Evolutionary conservation across 2,113 vertebrate species (phyloP), one percentile per base, ranked within the genome.

Genomic region (Dendropsophus ebraccatus): DNA sequence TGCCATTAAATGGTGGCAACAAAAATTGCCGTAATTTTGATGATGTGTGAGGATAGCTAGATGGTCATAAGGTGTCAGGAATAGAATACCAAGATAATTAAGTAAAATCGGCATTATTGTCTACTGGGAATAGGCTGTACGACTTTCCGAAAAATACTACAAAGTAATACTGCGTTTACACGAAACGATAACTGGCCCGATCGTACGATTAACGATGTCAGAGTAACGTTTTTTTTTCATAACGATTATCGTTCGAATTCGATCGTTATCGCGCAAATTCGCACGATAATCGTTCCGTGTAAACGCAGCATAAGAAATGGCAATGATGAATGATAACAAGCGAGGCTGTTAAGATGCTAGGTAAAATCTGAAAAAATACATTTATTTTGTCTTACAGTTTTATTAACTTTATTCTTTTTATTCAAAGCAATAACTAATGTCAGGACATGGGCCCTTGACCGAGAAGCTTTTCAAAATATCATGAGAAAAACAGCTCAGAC

Each of bases 391-490:
- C n/a, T 30, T 30, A 13, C 5, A 47, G n/a, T n/a, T n/a, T 14
- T 11, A 75, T 75, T 74, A 41, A 47, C 49, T 52, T 9, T 47
- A 28, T n/a, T n/a, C 0, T n/a, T 80, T 25, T 78, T 92, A 89
- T 80, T 77, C 88, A 16, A 94, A 99, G 97, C 96, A 77, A 92
- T 94, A 89, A 96, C 94, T 89, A 91, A 91, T 81, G 96, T 96
- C 88, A 95, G 93, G 91, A 96, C 96, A 6, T 99, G 97, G 97
- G 96, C 95, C 56, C 85, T 99, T 80, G 97, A 99, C 90, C 95
- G 97, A 86, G 96, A 97, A 52, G 96, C 96, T 23, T 99, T 98
- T 88, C 97, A 97, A 91, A 98, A 97, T 90, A 97, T 98, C 89
- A 97, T 98, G 96, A 95, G 97, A 90, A 95, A 95, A 88, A 97